A percentile compares a stretch with the other conserved stretches of the same genome.
These are phyloP conservation scores for Lophochroa leadbeateri DNA, from an alignment of 2,113 vertebrate genomes.

Conservation along the genomic window DNA sequence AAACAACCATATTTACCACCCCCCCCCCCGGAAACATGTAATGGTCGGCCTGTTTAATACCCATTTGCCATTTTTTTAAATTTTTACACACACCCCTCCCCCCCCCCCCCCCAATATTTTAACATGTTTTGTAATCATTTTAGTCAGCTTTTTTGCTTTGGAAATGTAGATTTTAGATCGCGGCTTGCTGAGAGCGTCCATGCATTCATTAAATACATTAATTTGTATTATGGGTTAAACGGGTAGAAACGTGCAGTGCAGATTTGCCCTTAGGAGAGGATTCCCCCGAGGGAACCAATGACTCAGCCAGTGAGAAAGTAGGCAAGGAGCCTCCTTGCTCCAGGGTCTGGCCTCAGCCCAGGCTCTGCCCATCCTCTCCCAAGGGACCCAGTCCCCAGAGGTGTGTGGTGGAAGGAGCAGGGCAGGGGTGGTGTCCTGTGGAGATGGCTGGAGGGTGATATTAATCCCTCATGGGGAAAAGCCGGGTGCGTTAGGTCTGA, in stretches of 20 bases:
- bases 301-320: not conserved
- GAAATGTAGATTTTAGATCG: not conserved
- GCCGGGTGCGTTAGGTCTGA: not conserved
- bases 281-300: not conserved
- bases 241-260: not conserved
- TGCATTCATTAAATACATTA: not conserved
- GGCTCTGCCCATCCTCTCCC: not conserved
- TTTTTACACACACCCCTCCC: too few species aligned
- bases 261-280: not conserved
- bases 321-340: rapidly evolving
- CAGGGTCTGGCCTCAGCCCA: not conserved
- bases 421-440: not conserved
- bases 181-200: not conserved
- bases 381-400: not conserved
- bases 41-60: too few species aligned
- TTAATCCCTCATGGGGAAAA: not conserved
- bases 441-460: not conserved
- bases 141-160: too few species aligned
- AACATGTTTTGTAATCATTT: too few species aligned
- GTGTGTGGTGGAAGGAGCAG: not conserved
- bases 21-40: too few species aligned
- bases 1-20: too few species aligned
- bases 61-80: too few species aligned
- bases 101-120: too few species aligned
- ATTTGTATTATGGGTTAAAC: not conserved